Conservation (phyloP, 1,140 invertebrate species). For the Prorops nasuta region DNA sequence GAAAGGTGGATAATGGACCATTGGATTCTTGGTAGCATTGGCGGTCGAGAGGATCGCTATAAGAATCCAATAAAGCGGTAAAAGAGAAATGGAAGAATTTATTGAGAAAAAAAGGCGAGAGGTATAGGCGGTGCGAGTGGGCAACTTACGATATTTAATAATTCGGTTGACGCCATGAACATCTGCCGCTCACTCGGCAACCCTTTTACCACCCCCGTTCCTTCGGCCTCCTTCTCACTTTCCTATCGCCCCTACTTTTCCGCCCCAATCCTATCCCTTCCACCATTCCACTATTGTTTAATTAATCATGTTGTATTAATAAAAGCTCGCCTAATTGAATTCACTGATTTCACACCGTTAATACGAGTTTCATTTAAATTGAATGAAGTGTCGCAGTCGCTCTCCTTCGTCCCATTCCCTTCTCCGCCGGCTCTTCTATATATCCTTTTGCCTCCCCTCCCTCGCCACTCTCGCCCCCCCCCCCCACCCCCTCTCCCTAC, state of each 20-base stretch:
- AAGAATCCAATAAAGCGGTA: background rate
- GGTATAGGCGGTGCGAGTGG: slow-evolving; percentile 2
- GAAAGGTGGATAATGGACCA: too few species aligned
- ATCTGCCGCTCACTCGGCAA: slow-evolving; percentile 45
- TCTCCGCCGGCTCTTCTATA: slow-evolving; percentile 11
- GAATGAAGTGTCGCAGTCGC: slow-evolving; percentile 33
- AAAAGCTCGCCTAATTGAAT: slow-evolving; percentile 46
- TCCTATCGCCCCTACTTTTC: slow-evolving; percentile 1
- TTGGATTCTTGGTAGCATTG: too few species aligned
- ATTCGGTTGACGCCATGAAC: slow-evolving; percentile 50
- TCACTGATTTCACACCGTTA: slow-evolving; percentile 45
- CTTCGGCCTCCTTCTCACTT: slow-evolving; percentile 11
- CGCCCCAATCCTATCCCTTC: background rate
- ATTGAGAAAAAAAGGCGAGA: background rate
- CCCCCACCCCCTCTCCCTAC: background rate
- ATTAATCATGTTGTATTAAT: slow-evolving; percentile 56
- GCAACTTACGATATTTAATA: slow-evolving; percentile 49
- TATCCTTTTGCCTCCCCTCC: slow-evolving; percentile 18
- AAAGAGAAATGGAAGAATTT: background rate
- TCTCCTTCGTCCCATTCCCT: slow-evolving; percentile 8
- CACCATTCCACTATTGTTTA: slow-evolving; percentile 33
- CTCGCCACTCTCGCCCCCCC: slow-evolving; percentile 6
- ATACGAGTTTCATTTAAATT: slow-evolving; percentile 51
- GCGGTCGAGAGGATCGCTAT: too few species aligned
- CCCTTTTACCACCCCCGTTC: slow-evolving; percentile 32